A percentile compares a stretch with the other conserved stretches of the same genome.
phyloP scores from a whole-genome alignment of 2,888 invertebrate genomes.

The Diarsia mendica region DNA sequence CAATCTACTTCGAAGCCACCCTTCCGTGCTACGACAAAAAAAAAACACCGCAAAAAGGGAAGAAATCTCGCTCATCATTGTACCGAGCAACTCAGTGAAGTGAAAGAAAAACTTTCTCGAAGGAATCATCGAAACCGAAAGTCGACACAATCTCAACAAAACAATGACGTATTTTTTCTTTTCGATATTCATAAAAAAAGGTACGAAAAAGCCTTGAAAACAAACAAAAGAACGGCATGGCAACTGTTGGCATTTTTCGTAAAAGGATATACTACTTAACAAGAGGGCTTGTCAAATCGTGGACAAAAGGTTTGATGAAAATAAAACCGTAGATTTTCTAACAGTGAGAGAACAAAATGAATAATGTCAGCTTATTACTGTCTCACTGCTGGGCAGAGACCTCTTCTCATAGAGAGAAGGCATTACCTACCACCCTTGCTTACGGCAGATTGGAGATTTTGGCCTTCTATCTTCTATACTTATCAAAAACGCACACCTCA shows the following conservation, averaged over 20 bases:
- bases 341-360: background rate
- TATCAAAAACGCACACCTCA: background rate
- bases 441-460: background rate
- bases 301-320: slow-evolving; percentile 16
- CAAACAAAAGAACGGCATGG: slow-evolving; percentile 18
- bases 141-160: slow-evolving; percentile 44
- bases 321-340: background rate
- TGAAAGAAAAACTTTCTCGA: slow-evolving; percentile 33
- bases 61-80: slow-evolving; percentile 40
- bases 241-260: slow-evolving; percentile 7
- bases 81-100: slow-evolving; percentile 45
- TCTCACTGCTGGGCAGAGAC: background rate
- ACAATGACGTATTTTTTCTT: slow-evolving; percentile 49
- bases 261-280: slow-evolving; percentile 9
- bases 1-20: slow-evolving; percentile 6
- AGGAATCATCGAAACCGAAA: slow-evolving; percentile 42
- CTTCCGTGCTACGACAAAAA: slow-evolving; percentile 17
- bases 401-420: background rate
- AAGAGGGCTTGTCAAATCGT: slow-evolving; percentile 5
- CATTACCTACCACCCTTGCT: background rate
- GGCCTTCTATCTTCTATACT: background rate
- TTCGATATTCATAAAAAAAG: slow-evolving; percentile 32
- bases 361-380: background rate
- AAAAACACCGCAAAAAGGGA: slow-evolving; percentile 33
- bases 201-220: slow-evolving; percentile 20